Evolutionary conservation across 1,140 invertebrate genomes (phyloP), one percentile per base, ranked within the genome.

Genomic region (Plectrocnemia conspersa): DNA sequence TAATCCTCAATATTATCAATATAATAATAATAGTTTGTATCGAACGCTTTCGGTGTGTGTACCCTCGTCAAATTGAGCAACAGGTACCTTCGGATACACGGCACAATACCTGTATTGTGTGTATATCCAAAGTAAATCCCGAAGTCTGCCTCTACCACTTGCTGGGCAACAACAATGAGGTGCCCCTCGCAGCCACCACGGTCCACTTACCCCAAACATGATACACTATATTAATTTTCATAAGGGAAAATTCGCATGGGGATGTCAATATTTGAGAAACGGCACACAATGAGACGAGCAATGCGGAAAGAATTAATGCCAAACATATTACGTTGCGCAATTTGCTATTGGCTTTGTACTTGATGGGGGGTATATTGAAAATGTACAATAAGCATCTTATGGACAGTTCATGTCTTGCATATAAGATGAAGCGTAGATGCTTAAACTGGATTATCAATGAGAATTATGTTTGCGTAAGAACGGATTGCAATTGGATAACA

Each of bases 101-200:
- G 22, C 38, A 45, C 13, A 38, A 50, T 38, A 47, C 44, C 25
- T 47, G 19, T 32, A 47, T 47, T 47, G 44, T 29, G 21, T 35
- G 18, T 33, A n/a, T n/a, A 19, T 10, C 33, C 33, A 25, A 38
- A 35, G 33, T 50, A 50, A 50, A 50, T 50, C 47, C 33, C 33
- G 40, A 38, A 33, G 47, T 50, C 47, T 50, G 47, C 33, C 47
- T n/a, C n/a, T 50, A 24, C 47, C 47, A 50, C 47, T 50, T 23
- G 47, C 47, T 35, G 33, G 27, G 33, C 47, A 38, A 50, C 33
- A 50, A 50, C 32, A 50, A 50, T 50, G 29, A 50, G 21, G 47
- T 50, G 47, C 47, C 47, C 47, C 47, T 50, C 38, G 47, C 47
- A 50, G 47, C 47, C 47, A 21, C 21, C 33, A 50, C 32, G 47